Base-by-base conservation (phyloP, 2,113 vertebrate species). In the Etia nguti region DNA sequence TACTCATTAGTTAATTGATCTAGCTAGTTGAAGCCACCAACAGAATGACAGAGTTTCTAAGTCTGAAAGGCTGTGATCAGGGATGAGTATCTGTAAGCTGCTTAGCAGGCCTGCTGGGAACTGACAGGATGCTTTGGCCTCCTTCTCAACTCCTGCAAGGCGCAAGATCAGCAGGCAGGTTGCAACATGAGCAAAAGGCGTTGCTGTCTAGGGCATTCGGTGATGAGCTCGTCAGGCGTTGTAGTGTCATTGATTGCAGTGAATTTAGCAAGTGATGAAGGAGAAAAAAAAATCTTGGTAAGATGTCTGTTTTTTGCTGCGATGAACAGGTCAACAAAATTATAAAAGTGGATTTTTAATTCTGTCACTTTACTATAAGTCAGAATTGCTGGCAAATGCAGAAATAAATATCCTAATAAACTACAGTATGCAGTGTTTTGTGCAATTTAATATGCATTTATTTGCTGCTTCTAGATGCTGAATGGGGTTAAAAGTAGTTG, bases 1-100 rank as follows among this genome's bases (percentile, higher is more conserved):
- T 92, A 86, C 88, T 92, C 90, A 90, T 94, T 94, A 94, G 90
- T 95, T 94, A 95, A 95, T 94, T 94, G 94, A 96, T 95, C 88
- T 62, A 84, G 92, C 93, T 84, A 91, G 83, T 92, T 94, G 88
- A 92, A 90, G 82, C 82, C 11, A 57, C 91, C 83, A 86, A 81
- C 91, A 92, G 89, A 95, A 87, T 89, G 87, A 80, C 84, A 84
- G 86, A 57, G 73, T 93, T 88, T 92, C 79, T 95, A 94, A 96
- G 94, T 93, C 90, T 85, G 79, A 50, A 82, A 86, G 88, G 86
- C 90, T 90, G 94, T 93, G 93, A 95, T 95, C 93, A 92, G 93
- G 83, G 91, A 94, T 95, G 93, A 95, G 94, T 92, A 93, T 91
- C 90, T 94, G 85, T 96, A 96, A 96, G 94, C 95, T 83, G 91